Percentiles rank a stretch among this genome's conserved stretches.
Evolutionary conservation across 2,797 vertebrate species (phyloP).

Genomic region (Lerista edwardsae): DNA sequence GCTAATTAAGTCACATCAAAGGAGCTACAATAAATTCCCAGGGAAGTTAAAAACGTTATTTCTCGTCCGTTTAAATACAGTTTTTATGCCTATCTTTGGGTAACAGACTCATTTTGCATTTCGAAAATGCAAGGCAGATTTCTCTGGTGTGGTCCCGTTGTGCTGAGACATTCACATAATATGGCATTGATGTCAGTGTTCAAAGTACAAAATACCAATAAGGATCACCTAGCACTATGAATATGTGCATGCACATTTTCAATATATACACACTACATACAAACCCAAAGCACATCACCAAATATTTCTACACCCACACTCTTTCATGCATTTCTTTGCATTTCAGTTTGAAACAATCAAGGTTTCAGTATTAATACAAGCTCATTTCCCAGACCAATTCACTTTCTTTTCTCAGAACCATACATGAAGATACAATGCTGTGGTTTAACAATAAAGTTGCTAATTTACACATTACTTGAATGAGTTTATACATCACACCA

Average conservation of each 20-base stretch:
- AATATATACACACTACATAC: neutral
- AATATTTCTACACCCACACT: neutral
- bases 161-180: slow-evolving; percentile 75
- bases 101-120: slow-evolving; percentile 87
- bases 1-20: slow-evolving; percentile 96
- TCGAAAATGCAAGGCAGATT: slow-evolving; percentile 80
- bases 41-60: slow-evolving; percentile 72
- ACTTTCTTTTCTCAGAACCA: neutral
- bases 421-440: neutral
- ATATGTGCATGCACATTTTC: neutral
- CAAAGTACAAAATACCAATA: slow-evolving; percentile 85
- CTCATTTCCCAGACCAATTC: neutral
- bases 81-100: slow-evolving; percentile 87
- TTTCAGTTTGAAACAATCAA: too few species aligned
- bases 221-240: slow-evolving; percentile 64
- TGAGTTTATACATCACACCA: neutral
- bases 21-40: slow-evolving; percentile 85
- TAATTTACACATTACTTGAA: neutral
- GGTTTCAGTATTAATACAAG: too few species aligned
- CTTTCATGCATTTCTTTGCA: neutral
- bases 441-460: neutral
- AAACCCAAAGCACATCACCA: neutral
- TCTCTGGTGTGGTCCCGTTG: slow-evolving; percentile 45
- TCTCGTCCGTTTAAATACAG: slow-evolving; percentile 82
- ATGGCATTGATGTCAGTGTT: slow-evolving; percentile 84